Conservation (phyloP, 2,888 invertebrate species). For the Carcina quercana region DNA sequence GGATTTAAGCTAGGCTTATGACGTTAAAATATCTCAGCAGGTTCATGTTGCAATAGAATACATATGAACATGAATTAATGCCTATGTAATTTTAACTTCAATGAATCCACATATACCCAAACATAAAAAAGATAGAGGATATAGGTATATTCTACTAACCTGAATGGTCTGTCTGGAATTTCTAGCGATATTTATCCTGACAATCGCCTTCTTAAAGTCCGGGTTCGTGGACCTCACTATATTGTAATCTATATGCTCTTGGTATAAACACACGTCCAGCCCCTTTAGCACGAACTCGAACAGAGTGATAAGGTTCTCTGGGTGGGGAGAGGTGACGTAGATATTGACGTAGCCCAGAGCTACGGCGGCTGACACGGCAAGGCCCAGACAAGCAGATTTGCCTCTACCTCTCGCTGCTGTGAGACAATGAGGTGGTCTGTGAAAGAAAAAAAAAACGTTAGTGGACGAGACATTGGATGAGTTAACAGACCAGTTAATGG, state of each 20-base stretch:
- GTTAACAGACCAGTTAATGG: background rate
- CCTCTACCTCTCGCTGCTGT: slow-evolving; percentile 98
- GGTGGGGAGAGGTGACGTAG: slow-evolving; percentile 98
- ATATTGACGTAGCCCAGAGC: slow-evolving; percentile 93
- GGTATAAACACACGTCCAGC: slow-evolving; percentile 93
- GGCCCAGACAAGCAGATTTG: slow-evolving; percentile 97
- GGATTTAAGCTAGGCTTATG: no score
- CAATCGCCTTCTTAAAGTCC: slow-evolving; percentile 96
- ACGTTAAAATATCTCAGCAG: no score
- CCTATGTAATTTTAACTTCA: no score
- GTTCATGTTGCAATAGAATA: no score
- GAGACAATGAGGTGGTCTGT: slow-evolving; percentile 92
- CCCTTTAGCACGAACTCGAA: slow-evolving; percentile 97
- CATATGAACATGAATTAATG: no score
- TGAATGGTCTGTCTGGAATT: slow-evolving; percentile 96
- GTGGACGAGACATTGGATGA: background rate
- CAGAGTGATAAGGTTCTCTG: slow-evolving; percentile 97
- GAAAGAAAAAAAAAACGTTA: slow-evolving; percentile 8
- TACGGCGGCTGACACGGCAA: slow-evolving; percentile 91
- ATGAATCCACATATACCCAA: no score
- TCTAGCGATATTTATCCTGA: slow-evolving; percentile 92
- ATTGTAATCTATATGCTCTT: slow-evolving; percentile 97
- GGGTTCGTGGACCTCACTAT: slow-evolving; percentile 95
- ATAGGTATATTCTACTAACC: slow-evolving; percentile 63
- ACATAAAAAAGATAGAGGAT: no score